These are phyloP conservation scores for Cephalophus harveyi DNA, from an alignment of 2,113 vertebrate species.

Conservation along the genomic window DNA sequence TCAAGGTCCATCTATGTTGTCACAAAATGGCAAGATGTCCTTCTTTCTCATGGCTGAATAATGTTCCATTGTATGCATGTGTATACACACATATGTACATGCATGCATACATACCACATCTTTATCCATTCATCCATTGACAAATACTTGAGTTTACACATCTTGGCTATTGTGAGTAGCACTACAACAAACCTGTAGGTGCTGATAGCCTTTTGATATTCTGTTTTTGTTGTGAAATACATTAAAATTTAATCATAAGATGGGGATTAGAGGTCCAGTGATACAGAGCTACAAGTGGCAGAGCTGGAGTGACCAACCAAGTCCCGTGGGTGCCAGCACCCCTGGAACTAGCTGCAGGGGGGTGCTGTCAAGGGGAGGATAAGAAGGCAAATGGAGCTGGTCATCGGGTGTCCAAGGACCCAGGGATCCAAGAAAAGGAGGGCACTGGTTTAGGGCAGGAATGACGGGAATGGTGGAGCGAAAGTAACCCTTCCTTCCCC, in stretches of 20 bases:
- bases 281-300: neutral
- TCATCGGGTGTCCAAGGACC: neutral
- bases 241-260: neutral
- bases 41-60: neutral
- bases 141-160: neutral
- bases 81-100: no score
- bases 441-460: neutral
- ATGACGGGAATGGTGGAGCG: neutral
- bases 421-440: neutral
- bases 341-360: neutral
- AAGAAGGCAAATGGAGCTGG: neutral
- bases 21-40: neutral
- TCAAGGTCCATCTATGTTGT: neutral
- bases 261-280: neutral
- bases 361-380: fast-evolving
- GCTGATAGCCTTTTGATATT: neutral
- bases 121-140: no score
- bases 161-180: neutral
- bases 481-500: neutral
- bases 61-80: neutral
- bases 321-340: neutral
- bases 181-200: neutral
- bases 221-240: neutral
- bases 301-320: neutral
- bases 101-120: neutral